phyloP scores from a whole-genome alignment of 1,140 invertebrate genomes.

The Achroia grisella region DNA sequence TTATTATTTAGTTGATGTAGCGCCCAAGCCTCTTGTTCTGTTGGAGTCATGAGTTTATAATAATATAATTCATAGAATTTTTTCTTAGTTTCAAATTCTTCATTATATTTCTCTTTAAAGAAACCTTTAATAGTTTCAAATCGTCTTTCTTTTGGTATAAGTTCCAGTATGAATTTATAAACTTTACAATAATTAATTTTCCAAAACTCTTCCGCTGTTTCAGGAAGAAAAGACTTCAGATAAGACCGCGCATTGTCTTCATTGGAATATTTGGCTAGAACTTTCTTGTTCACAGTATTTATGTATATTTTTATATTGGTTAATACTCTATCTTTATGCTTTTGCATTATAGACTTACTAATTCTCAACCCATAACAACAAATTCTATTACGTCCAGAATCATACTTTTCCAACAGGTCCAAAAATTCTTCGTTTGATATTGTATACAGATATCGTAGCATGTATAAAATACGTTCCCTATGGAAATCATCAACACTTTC shows the following conservation, averaged over 20 bases:
- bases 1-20: slow-evolving; percentile 27
- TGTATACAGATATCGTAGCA: slow-evolving; percentile 19
- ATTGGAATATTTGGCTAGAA: slow-evolving; percentile 7
- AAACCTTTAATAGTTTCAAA: slow-evolving; percentile 34
- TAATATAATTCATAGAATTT: slow-evolving; percentile 30
- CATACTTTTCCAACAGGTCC: slow-evolving; percentile 21
- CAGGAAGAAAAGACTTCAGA: slow-evolving; percentile 5
- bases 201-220: slow-evolving; percentile 36
- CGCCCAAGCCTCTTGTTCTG: slow-evolving; percentile 41
- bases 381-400: neutral
- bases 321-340: slow-evolving; percentile 10
- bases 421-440: slow-evolving; percentile 18
- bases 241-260: slow-evolving; percentile 5
- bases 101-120: slow-evolving; percentile 30
- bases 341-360: slow-evolving; percentile 8
- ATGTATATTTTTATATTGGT: slow-evolving; percentile 5
- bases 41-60: slow-evolving; percentile 30
- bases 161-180: slow-evolving; percentile 26
- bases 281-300: slow-evolving; percentile 3
- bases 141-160: slow-evolving; percentile 27
- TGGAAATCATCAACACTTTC: neutral
- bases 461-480: neutral
- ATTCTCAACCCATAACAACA: slow-evolving; percentile 4
- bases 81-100: slow-evolving; percentile 35
- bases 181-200: slow-evolving; percentile 13